Conservation (phyloP, 2,797 vertebrate genomes). For the Notolabrus celidotus region DNA sequence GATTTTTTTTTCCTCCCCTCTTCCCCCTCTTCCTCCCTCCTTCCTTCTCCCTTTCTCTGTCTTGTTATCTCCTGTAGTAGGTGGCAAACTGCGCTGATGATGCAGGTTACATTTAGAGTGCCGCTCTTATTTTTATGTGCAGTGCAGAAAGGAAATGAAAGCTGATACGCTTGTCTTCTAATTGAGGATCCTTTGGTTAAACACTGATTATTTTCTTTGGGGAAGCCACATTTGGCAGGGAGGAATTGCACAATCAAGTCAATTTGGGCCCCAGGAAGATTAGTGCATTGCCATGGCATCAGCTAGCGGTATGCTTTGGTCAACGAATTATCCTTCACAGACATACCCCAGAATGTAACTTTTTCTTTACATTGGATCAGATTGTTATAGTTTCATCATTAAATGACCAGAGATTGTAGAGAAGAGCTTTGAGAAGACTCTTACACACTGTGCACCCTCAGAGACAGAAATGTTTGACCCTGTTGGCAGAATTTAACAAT, state of each 20-base stretch:
- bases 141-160: constrained; percentile 33
- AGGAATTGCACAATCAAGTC: not conserved
- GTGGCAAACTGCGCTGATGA: constrained; percentile 76
- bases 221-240: not conserved
- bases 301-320: no score
- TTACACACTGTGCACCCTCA: no score
- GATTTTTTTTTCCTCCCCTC: constrained; percentile 47
- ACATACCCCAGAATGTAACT: no score
- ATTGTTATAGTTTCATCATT: no score
- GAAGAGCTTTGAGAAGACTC: no score
- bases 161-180: constrained; percentile 14
- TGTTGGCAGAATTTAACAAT: no score
- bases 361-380: no score
- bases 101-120: constrained; percentile 62
- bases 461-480: no score
- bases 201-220: not conserved
- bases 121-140: constrained; percentile 46
- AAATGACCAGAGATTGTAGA: no score
- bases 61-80: constrained; percentile 65
- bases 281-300: no score
- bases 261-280: not conserved
- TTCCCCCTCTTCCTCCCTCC: not conserved
- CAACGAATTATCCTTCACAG: no score
- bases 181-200: not conserved
- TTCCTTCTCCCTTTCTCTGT: constrained; percentile 31